Base-by-base conservation (phyloP, 2,888 invertebrate species). In the Lepidochitona cinerea region DNA sequence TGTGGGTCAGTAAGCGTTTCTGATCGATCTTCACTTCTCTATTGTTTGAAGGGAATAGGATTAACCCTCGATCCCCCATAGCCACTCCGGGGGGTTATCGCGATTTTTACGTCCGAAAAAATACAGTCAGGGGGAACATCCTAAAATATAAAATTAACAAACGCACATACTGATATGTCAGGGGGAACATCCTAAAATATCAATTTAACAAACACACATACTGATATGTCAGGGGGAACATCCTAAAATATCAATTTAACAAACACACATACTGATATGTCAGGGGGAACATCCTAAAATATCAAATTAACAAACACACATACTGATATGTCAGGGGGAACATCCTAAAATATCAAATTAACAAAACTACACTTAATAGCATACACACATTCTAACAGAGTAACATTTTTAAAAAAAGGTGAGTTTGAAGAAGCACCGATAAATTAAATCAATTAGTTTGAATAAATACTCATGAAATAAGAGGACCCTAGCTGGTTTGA, bases 131-230 rank as follows among this genome's bases (percentile, higher is more conserved):
- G 98, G 68, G 99, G 98, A 88, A 97, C 97, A 94, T 95, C 91
- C 89, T 90, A 83, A 49, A 83, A 85, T n/a, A n/a, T n/a, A n/a
- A n/a, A n/a, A n/a, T n/a, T n/a, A 7, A 41, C 41, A 49, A 49
- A 49, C 18, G 23, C 98, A 91, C 99, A 99, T 92, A 98, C 97
- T 76, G 98, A 97, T 87, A 99, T 93, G 91, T 99, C 99, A 1
- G 98, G 98, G 68, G 99, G 98, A 88, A 97, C 98, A 94, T 95
- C 91, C 89, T 90, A 82, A 52, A 83, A 85, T n/a, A 18, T n/a
- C n/a, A n/a, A n/a, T n/a, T n/a, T n/a, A n/a, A 98, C 99, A 91
- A 99, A 98, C 76, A 98, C 98, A 91, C 99, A 99, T 92, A 98
- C 97, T 76, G 98, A 97, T 87, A 99, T 93, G 91, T 99, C 99